Conservation (phyloP, 1,140 invertebrate genomes). For the Atta cephalotes region DNA sequence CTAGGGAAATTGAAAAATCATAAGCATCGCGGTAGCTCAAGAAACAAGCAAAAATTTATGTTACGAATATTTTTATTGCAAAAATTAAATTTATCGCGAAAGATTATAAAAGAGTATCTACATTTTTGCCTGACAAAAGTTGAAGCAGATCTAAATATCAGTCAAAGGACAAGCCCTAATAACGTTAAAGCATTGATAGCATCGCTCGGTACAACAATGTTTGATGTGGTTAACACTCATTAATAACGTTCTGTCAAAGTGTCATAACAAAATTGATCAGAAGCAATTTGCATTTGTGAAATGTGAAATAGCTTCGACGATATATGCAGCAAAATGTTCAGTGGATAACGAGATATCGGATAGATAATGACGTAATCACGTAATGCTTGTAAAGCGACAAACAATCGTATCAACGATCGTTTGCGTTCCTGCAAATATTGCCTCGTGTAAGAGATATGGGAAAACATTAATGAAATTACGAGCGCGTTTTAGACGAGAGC, state of each 20-base stretch:
- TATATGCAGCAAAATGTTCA: constrained; percentile 31
- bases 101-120: neutral
- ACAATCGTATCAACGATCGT: constrained; percentile 58
- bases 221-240: constrained; percentile 26
- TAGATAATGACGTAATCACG: neutral
- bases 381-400: constrained; percentile 53
- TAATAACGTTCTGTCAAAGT: constrained; percentile 48
- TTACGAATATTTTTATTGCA: constrained; percentile 4
- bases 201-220: constrained; percentile 7
- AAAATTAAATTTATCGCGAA: neutral
- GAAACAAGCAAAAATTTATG: neutral
- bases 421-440: constrained; percentile 54
- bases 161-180: neutral
- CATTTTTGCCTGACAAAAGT: neutral
- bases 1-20: neutral
- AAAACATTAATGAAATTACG: constrained; percentile 18
- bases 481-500: neutral
- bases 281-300: constrained; percentile 45
- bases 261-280: constrained; percentile 33
- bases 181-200: constrained; percentile 12
- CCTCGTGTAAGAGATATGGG: constrained; percentile 13
- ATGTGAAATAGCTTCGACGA: constrained; percentile 23
- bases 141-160: constrained; percentile 13
- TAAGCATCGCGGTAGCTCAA: neutral
- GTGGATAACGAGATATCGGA: constrained; percentile 41